Evolutionary conservation across 2,888 invertebrate genomes (phyloP), one percentile per base, ranked within the genome.

Genomic region (Sylvicola cinctus): DNA sequence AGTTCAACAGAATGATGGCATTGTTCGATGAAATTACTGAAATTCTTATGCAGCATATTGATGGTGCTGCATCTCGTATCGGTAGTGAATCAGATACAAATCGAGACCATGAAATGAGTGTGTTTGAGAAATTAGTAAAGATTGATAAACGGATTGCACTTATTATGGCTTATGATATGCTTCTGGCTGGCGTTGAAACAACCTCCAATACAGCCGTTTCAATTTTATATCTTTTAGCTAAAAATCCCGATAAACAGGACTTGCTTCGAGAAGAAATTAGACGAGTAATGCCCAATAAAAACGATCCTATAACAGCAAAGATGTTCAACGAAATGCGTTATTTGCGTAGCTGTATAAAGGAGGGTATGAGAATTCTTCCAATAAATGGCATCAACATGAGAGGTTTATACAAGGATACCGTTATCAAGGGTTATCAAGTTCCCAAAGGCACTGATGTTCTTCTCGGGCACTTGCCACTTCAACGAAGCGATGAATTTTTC

Each of bases 291-390:
- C 58, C 62, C 0, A 41, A 49, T 2, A 58, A 55, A 38, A 46
- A 55, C 6, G 48, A 56, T 0, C 45, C 48, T 3, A 43, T 66
- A 2, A 62, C 57, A 2, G 47, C 56, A 4, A 50, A 56, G 4
- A 48, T 54, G 33, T 49, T 66, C 35, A 54, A 58, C 29, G 47
- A 62, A 32, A 54, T 67, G 39, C 61, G 66, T 0, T 80, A 74
- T 45, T 48, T 81, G 14, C 70, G 65, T 39, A 78, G 77, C 1
- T 75, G 74, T 42, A 62, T 80, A 26, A 80, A 77, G 47, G 80
- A 83, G 51, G 61, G 70, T 0, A 49, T 75, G 38, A 62, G 79
- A 44, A 41, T 70, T 11, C 61, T 64, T 44, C 71, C 74, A 0
- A 63, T 72, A 2, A 63, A 65, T 0, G 49, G 64, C 11, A 74